These are phyloP conservation scores for Sisor rabdophorus DNA, from an alignment of 2,113 vertebrate genomes.

Conservation along the genomic window DNA sequence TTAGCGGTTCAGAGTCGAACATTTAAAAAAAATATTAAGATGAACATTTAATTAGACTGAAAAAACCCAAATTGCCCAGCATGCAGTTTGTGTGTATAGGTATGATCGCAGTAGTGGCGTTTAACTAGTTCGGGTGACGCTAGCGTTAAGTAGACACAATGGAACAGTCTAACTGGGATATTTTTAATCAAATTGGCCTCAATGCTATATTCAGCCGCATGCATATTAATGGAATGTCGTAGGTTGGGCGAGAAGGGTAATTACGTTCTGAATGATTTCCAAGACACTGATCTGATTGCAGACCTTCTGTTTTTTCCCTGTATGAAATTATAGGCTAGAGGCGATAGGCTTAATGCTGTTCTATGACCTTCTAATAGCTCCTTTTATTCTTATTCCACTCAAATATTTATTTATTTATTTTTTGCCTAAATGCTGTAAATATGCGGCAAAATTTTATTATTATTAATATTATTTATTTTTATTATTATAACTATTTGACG, in stretches of 20 bases:
- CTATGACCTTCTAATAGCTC: slow-evolving; percentile 43
- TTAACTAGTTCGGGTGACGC: slow-evolving; percentile 27
- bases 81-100: slow-evolving; percentile 5
- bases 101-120: neutral
- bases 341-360: slow-evolving; percentile 42
- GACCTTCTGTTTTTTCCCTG: slow-evolving; percentile 71
- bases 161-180: slow-evolving; percentile 65
- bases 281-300: slow-evolving; percentile 71
- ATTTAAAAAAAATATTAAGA: neutral
- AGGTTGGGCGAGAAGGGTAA: slow-evolving; percentile 68
- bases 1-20: neutral
- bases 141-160: slow-evolving; percentile 60
- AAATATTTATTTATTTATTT: slow-evolving; percentile 22
- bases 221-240: slow-evolving; percentile 70
- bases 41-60: neutral
- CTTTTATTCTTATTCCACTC: slow-evolving; percentile 30
- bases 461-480: neutral
- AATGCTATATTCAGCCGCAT: slow-evolving; percentile 67
- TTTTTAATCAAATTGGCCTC: slow-evolving; percentile 68
- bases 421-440: slow-evolving; percentile 25
- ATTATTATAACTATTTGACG: slow-evolving; percentile 19
- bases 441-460: slow-evolving; percentile 9
- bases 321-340: slow-evolving; percentile 61
- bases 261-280: slow-evolving; percentile 71
- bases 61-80: neutral